Base-by-base conservation (phyloP, 2,113 vertebrate genomes). In the Lagopus muta region DNA sequence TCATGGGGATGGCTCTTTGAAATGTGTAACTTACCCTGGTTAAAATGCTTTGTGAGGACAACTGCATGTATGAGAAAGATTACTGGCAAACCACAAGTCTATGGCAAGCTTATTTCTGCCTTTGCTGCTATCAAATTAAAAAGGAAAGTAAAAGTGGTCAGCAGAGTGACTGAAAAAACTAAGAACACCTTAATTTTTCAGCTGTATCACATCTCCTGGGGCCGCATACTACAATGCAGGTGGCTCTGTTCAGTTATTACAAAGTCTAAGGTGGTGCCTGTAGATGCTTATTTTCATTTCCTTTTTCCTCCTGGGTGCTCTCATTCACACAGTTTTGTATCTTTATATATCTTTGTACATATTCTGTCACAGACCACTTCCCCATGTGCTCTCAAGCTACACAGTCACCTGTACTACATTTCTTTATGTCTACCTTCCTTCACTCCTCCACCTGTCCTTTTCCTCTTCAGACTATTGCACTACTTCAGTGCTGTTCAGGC, bases 201-300 rank as follows among this genome's bases (percentile, higher is more conserved):
- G 81, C 10, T 86, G 4, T 73, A 70, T 61, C 54, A 28, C 42
- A 76, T 80, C 32, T 92, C 75, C 64, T 52, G 22, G 4, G 3
- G 69, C 27, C 38, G 71, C 3, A 12, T 0, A 0, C 38, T 54
- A 34, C 28, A n/a, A 20, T 0, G 5, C 87, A 85, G n/a, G 14
- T 66, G 54, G 82, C n/a, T 65, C 47, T 36, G 43, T 66, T 82
- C 40, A 10, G 47, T 43, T 16, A 61, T 50, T 28, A 50, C 45
- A 50, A 79, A 93, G 62, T 22, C 27, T 79, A 34, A 72, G 17
- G 18, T 3, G 36, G 17, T 70, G 19, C 40, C 22, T 79, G 55
- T 18, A 64, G 55, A 38, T 16, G 66, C 8, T 61, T 11, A 43
- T 45, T 77, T 89, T 89, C 13, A 14, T n/a, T 96, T 92, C 78